These are phyloP conservation scores for Tachysurus fulvidraco DNA, from an alignment of 2,113 vertebrate genomes.

Conservation along the genomic window DNA sequence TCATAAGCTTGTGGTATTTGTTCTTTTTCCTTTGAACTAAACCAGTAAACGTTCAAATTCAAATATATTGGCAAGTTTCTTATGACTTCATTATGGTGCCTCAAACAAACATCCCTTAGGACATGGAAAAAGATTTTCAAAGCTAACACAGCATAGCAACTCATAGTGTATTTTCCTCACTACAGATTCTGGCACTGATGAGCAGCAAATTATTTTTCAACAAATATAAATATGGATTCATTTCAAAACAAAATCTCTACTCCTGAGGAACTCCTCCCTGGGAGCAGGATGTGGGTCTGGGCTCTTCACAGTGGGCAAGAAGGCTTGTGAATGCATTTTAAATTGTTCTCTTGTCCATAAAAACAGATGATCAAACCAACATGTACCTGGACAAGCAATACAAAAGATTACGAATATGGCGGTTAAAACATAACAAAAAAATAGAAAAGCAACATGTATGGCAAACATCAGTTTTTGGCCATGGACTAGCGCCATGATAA, in stretches of 20 bases:
- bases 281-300: conserved; percentile 10
- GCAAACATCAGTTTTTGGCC: conserved; percentile 41
- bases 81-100: conserved; percentile 4
- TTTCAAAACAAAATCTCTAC: conserved; percentile 39
- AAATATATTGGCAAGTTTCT: conserved; percentile 20
- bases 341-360: conserved; percentile 21
- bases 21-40: conserved; percentile 57
- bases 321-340: conserved; percentile 13
- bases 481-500: conserved; percentile 13
- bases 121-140: conserved; percentile 25
- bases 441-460: conserved; percentile 18
- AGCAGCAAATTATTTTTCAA: conserved; percentile 66
- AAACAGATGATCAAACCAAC: conserved; percentile 30
- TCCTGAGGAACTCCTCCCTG: conserved; percentile 15
- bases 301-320: conserved; percentile 12
- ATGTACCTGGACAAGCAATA: conserved; percentile 43
- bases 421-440: conserved; percentile 32
- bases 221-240: conserved; percentile 46
- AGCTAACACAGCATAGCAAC: conserved; percentile 51
- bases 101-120: conserved; percentile 11
- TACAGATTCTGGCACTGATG: conserved; percentile 60
- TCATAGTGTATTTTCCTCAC: conserved; percentile 22
- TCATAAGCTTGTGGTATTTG: conserved; percentile 71
- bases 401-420: conserved; percentile 25
- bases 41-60: conserved; percentile 54